Evolutionary conservation across 2,888 invertebrate species (phyloP), one percentile per base, ranked within the genome.

Genomic region (Pinctada fucata): DNA sequence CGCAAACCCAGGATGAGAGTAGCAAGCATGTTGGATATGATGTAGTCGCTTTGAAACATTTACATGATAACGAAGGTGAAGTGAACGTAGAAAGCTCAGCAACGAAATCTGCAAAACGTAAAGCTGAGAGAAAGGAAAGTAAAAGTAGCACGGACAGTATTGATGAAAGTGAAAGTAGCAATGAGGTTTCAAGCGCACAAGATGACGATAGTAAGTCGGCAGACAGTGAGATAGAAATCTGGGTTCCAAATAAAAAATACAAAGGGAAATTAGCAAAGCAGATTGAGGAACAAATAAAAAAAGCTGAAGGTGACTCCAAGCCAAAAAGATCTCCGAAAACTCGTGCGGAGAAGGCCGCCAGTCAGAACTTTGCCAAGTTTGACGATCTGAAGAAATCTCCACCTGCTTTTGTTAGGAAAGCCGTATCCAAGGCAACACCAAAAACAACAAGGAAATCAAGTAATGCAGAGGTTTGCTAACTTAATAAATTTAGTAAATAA

Each of bases 381-480:
- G 86, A 87, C 51, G 79, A 73, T 6, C 49, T 76, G 0, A 51
- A 78, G 2, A 84, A 83, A 65, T 78, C 86, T 1, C 87, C 87
- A n/a, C 78, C 81, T 51, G 87, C 87, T 13, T 88, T 86, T 83
- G 84, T 88, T 6, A 82, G 79, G 75, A 85, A 85, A 72, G 79
- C 87, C 2, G 45, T 84, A 6, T 64, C 76, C 48, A 85, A 84
- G 72, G 58, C 69, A 6, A 68, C 66, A 64, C 51, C 72, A 16
- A 82, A 78, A 50, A 75, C 76, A 66, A 49, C 80, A 13, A 70
- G 79, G 52, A 80, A 72, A 45, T 51, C 45, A 70, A 52, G 52
- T 31, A 5, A 63, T 4, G 10, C n/a, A 52, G 48, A n/a, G n/a
- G 63, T 48, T n/a, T 63, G 5, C 3, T 63, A 2, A 8, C 65